Conservation (phyloP, 2,888 invertebrate species). For the Cephus rjabovi region DNA sequence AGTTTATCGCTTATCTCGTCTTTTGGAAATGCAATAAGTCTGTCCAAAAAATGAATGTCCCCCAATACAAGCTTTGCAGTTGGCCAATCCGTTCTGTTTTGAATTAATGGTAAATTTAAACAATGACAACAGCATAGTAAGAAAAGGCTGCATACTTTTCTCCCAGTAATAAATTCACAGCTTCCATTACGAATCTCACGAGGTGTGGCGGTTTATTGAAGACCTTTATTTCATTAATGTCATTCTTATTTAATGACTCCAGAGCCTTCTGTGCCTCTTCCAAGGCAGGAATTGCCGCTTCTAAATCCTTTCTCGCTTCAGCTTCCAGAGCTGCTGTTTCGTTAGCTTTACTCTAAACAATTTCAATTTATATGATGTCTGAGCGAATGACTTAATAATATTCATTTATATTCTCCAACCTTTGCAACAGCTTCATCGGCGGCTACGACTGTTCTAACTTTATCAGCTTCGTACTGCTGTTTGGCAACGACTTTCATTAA, state of each 20-base stretch:
- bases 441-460: constrained; percentile 82
- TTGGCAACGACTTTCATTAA: constrained; percentile 81
- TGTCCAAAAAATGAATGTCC: constrained; percentile 86
- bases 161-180: constrained; percentile 85
- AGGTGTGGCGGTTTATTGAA: constrained; percentile 89
- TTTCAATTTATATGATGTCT: not conserved
- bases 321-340: constrained; percentile 87
- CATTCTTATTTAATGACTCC: constrained; percentile 87
- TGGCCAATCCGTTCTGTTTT: constrained; percentile 84
- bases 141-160: constrained; percentile 73
- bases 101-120: constrained; percentile 5
- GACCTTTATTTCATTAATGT: constrained; percentile 90
- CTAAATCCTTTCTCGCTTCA: constrained; percentile 86
- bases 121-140: not conserved
- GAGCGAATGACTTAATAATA: not conserved
- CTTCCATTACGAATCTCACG: constrained; percentile 92
- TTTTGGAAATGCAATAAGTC: constrained; percentile 86
- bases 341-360: constrained; percentile 79
- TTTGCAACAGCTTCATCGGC: constrained; percentile 88
- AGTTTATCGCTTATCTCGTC: constrained; percentile 84
- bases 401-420: constrained; percentile 59
- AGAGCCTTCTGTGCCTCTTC: constrained; percentile 87
- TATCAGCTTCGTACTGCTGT: constrained; percentile 85
- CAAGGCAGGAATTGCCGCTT: constrained; percentile 87
- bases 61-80: constrained; percentile 83